Base-by-base conservation (phyloP, 2,888 invertebrate species). In the Nephrocerus scutellatus region DNA sequence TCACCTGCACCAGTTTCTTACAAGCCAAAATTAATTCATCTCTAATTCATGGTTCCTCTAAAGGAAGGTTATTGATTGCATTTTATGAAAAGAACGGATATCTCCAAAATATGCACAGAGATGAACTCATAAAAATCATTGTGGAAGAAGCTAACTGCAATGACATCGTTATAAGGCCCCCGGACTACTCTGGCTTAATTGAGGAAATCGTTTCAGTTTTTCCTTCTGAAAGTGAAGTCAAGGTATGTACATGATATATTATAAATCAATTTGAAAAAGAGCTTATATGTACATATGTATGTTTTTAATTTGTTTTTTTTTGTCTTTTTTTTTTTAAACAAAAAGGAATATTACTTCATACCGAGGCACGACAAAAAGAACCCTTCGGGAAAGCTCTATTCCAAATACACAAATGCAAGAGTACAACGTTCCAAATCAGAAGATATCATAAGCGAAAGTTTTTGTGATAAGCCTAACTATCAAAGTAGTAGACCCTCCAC, bases 81-180 rank as follows among this genome's bases (percentile, higher is more conserved):
- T 32, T 28, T 30, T 36, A 33, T 21, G 25, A 32, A 3, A 18
- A 31, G 34, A 36, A 33, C 7, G 14, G 34, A 41, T 37, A 36
- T 10, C 28, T 36, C 9, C 24, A 36, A 31, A 32, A 32, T 29
- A 31, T 20, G 16, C n/a, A 36, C 19, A 21, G 28, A n/a, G 32
- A 29, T 36, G 20, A 31, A 10, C 31, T 41, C 23, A 41, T 36
- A 33, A 41, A 41, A 15, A 36, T 41, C 28, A 41, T 36, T 22
- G 33, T 41, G 22, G 33, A 41, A 34, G 30, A 40, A 23, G 15
- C 33, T 12, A 32, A 24, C 23, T 29, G 13, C 30, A 41, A 41
- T 12, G 25, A 41, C 13, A 16, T 28, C 2, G 25, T 18, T 23
- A 23, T 36, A 8, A 26, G 37, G 9, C 23, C 36, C 29, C 32